Conservation (phyloP, 2,888 invertebrate species). For the Dimorphilus gyrociliatus region DNA sequence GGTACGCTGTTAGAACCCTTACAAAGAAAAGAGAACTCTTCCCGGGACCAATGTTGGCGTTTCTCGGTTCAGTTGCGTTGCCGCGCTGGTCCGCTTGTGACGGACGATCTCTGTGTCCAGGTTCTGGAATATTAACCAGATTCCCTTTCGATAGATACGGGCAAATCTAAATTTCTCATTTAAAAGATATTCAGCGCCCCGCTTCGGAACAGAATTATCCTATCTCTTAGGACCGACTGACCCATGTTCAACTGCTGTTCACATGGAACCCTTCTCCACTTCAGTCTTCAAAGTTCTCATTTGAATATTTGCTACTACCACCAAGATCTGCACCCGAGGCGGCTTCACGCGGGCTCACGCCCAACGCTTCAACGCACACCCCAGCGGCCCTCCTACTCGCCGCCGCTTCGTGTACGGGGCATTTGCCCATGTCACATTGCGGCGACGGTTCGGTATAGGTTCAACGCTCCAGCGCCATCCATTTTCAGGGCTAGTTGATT, state of each 20-base stretch:
- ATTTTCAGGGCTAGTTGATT: conserved; percentile 51
- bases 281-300: conserved; percentile 44
- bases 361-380: conserved; percentile 48
- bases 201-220: conserved; percentile 19
- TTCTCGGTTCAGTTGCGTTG: conserved; percentile 8
- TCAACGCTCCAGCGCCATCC: conserved; percentile 47
- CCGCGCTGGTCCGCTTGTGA: conserved; percentile 10
- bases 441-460: conserved; percentile 20
- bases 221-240: conserved; percentile 21
- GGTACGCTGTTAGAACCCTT: conserved; percentile 13
- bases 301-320: conserved; percentile 56
- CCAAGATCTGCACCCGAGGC: conserved; percentile 46
- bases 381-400: conserved; percentile 46
- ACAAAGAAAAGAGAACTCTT: conserved; percentile 9
- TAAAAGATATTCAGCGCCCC: conserved; percentile 7
- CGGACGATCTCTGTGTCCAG: conserved; percentile 42
- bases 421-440: conserved; percentile 7
- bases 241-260: conserved; percentile 21
- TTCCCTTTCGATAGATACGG: conserved; percentile 26
- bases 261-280: conserved; percentile 42
- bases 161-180: no score
- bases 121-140: conserved; percentile 40
- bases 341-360: conserved; percentile 43
- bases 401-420: conserved; percentile 40
- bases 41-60: conserved; percentile 7